Conservation (phyloP, 2,797 vertebrate genomes). For the Macrochelys suwanniensis region DNA sequence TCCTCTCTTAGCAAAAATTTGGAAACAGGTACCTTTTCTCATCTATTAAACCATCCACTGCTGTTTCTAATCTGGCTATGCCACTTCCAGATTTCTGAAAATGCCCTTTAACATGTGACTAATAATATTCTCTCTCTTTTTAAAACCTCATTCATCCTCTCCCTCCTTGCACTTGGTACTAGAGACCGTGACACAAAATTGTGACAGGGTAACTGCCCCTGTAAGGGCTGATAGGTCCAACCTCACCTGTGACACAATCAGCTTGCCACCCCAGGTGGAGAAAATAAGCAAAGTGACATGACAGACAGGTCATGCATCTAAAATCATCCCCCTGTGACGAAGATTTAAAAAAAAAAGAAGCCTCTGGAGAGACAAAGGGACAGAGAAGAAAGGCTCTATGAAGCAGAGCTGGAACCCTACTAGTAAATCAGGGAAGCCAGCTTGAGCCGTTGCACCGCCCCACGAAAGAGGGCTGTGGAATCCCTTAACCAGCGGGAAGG, state of each 20-base stretch:
- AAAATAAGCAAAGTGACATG: no score
- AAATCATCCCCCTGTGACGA: not conserved
- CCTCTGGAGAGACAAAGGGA: not conserved
- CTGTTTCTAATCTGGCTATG: slow-evolving; percentile 66
- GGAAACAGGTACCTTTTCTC: slow-evolving; percentile 53
- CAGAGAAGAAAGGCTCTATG: not conserved
- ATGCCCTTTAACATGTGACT: slow-evolving; percentile 57
- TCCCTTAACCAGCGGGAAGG: not conserved
- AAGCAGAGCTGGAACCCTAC: not conserved
- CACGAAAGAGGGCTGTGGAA: not conserved
- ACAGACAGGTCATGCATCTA: not conserved
- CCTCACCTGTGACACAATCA: no score
- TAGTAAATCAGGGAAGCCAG: not conserved
- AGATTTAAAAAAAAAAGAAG: not conserved
- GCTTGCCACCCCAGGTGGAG: no score
- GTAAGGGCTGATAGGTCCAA: not conserved
- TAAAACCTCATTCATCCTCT: slow-evolving; percentile 29
- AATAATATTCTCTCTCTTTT: slow-evolving; percentile 57
- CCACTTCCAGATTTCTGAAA: slow-evolving; percentile 63
- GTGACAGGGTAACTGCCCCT: not conserved
- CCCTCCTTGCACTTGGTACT: slow-evolving; percentile 35
- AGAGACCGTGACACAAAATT: not conserved
- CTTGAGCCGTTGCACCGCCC: not conserved
- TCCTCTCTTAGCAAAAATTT: slow-evolving; percentile 10
- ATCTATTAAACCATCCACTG: slow-evolving; percentile 59